Percentiles rank a stretch among this genome's conserved stretches.
Conservation (phyloP, 2,797 vertebrate genomes). For the Atherinosoma microstoma region DNA sequence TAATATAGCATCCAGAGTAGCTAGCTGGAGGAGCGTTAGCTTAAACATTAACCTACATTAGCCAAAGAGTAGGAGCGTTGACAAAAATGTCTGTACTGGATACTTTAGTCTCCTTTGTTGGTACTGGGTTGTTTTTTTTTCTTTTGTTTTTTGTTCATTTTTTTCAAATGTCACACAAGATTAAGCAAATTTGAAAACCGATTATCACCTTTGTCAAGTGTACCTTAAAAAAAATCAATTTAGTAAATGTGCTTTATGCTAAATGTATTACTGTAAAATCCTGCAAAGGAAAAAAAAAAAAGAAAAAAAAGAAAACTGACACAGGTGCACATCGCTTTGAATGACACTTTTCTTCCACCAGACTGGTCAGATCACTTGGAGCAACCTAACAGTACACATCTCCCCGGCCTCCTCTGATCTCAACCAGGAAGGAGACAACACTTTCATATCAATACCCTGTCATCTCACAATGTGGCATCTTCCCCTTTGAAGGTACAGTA, state of each 20-base stretch:
- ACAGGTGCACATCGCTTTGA: constrained; percentile 22
- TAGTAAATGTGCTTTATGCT: background rate
- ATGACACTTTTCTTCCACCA: constrained; percentile 62
- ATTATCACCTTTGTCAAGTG: background rate
- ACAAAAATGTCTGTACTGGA: background rate
- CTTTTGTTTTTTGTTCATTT: background rate
- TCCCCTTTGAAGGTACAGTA: constrained; percentile 80
- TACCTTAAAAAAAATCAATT: background rate
- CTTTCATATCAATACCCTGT: constrained; percentile 79
- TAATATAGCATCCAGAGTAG: background rate
- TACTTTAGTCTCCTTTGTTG: background rate
- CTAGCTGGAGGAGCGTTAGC: background rate
- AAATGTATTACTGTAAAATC: constrained; percentile 5
- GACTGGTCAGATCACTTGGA: constrained; percentile 77
- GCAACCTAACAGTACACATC: constrained; percentile 63
- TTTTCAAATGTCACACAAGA: background rate
- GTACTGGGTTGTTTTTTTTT: background rate
- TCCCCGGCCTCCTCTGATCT: constrained; percentile 78
- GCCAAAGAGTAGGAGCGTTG: background rate
- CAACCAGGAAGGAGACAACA: constrained; percentile 74
- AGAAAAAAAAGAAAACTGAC: constrained; percentile 26
- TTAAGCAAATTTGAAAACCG: background rate
- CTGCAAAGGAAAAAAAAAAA: background rate
- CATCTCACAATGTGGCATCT: constrained; percentile 78
- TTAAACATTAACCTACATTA: background rate